Evolutionary conservation across 2,797 vertebrate species (phyloP).

Genomic region (Pseudochirops cupreus): DNA sequence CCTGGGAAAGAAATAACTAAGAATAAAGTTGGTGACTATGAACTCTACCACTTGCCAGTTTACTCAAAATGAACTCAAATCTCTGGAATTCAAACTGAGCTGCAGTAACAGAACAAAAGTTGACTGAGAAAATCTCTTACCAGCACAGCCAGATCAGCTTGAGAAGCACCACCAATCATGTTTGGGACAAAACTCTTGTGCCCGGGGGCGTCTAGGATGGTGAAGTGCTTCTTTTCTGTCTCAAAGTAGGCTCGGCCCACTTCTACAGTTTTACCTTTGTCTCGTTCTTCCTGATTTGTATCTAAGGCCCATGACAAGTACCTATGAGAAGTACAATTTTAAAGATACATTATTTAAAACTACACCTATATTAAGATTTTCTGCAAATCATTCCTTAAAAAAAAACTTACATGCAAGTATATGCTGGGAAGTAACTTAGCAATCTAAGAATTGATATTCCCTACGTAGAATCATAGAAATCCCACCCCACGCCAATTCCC

Average conservation of each 20-base stretch:
- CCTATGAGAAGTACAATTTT: conserved; percentile 83
- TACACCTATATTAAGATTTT: neutral
- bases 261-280: conserved; percentile 99
- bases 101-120: conserved; percentile 20
- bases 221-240: conserved; percentile 99
- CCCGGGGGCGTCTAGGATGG: conserved; percentile 97
- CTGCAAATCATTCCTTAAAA: neutral
- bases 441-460: neutral
- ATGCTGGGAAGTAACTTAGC: neutral
- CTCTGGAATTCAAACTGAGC: neutral
- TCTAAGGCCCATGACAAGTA: conserved; percentile 99
- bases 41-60: neutral
- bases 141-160: conserved; percentile 97
- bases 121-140: conserved; percentile 86
- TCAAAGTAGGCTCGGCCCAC: conserved; percentile 98
- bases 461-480: neutral
- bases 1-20: neutral
- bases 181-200: conserved; percentile 99
- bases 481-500: neutral
- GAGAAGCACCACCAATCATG: conserved; percentile 98
- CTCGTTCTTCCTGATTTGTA: conserved; percentile 98
- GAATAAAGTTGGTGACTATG: neutral
- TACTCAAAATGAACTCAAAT: conserved; percentile 31
- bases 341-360: conserved; percentile 9
- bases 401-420: neutral